Evolutionary conservation across 2,113 vertebrate genomes (phyloP), one percentile per base, ranked within the genome.

Genomic region (Promerops cafer): DNA sequence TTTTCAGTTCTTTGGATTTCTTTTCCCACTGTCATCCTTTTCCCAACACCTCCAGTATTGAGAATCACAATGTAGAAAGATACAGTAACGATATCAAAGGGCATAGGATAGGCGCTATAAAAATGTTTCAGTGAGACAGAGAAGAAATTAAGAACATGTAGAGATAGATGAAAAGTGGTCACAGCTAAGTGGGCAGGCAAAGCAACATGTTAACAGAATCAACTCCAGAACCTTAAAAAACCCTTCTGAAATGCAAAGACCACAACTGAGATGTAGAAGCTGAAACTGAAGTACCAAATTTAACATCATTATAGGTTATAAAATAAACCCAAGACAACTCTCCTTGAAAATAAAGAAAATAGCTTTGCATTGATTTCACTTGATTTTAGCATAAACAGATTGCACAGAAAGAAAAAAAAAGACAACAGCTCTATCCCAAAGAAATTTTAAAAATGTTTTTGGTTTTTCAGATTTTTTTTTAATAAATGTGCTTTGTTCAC

Each of bases 401-500:
- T 50, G 16, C 39, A 76, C 22, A 66, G 31, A 23, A 64, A 64
- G 11, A 56, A 81, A 87, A 81, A 87, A 71, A 78, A 63, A 16
- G 3, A 89, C 12, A n/a, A 35, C 1, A 77, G 30, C 19, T 68
- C 13, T 26, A 84, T 11, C 7, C 8, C 49, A 83, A 95, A 91
- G 8, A 95, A 94, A 50, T 86, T 30, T 44, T 3, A 37, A 85
- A 74, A 75, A 70, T 40, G 20, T 65, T 87, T 92, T 65, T 13
- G 2, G 9, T n/a, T 80, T 89, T 76, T 75, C 11, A 76, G 8
- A 11, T 22, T 89, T 97, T 98, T 98, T 98, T 98, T 98, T 98
- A 98, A 98, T 98, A 98, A 98, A 97, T 98, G 97, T 97, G 96
- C 97, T 98, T 97, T 97, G 96, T 97, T 98, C 97, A 98, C 97